Percentiles rank a stretch among this genome's conserved stretches.
phyloP scores from a whole-genome alignment of 2,888 invertebrate genomes.

The Acleris sparsana region DNA sequence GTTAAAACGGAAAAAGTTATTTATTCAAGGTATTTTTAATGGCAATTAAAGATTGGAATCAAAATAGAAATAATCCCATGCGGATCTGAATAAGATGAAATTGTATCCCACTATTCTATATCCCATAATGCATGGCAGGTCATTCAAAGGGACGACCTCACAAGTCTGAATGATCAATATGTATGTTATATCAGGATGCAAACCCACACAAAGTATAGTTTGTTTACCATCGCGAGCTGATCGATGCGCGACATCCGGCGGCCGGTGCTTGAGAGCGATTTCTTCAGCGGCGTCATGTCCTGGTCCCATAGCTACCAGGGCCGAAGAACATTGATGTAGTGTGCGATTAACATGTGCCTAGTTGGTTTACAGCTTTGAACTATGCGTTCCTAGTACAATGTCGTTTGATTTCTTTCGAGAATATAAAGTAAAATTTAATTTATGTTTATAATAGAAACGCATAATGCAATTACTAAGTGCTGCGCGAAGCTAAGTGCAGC shows the following conservation, averaged over 20 bases:
- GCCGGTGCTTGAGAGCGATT: slow-evolving; percentile 89
- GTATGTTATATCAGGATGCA: slow-evolving; percentile 1
- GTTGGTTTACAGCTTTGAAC: slow-evolving; percentile 7
- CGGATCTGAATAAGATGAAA: too few species aligned
- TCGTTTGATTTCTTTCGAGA: not conserved
- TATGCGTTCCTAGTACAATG: slow-evolving; percentile 47
- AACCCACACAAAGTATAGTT: slow-evolving; percentile 38
- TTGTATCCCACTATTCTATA: too few species aligned
- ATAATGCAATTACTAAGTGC: slow-evolving; percentile 45
- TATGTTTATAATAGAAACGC: slow-evolving; percentile 44
- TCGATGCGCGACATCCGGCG: slow-evolving; percentile 92
- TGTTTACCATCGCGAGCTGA: slow-evolving; percentile 91
- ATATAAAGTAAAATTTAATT: too few species aligned
- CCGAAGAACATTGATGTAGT: slow-evolving; percentile 58
- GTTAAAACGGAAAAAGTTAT: too few species aligned
- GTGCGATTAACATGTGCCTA: slow-evolving; percentile 38
- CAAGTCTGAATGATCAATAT: too few species aligned
- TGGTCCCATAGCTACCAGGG: slow-evolving; percentile 91
- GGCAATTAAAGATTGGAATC: too few species aligned
- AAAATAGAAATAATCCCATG: too few species aligned
- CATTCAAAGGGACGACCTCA: too few species aligned
- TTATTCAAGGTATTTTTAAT: too few species aligned
- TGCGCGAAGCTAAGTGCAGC: slow-evolving; percentile 53
- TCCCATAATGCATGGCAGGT: too few species aligned
- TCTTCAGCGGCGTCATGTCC: slow-evolving; percentile 93